Evolutionary conservation across 1,140 invertebrate genomes (phyloP), one percentile per base, ranked within the genome.

Genomic region (Zaprionus lachaisei): DNA sequence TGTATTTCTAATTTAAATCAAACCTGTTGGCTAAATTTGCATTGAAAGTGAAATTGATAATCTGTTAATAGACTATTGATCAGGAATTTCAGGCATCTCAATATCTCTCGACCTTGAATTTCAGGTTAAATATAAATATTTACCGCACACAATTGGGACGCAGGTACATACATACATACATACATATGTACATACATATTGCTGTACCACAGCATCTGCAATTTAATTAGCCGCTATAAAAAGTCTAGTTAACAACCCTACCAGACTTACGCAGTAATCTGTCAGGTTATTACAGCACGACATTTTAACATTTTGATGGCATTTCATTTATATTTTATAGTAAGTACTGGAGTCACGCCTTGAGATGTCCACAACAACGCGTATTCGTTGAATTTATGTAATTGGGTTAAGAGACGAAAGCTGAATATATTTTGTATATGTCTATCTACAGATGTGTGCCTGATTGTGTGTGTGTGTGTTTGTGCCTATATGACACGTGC

Each of bases 371-470:
- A 17, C 34, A 57, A 14, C 22, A 14, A 20, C 28, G 34, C 66
- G 58, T 64, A 58, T 55, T 47, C n/a, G n/a, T 58, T 51, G 20
- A 28, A 66, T 54, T 64, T 81, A 62, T 47, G 57, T 68, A 67
- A 79, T 81, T 81, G 54, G 64, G 51, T 70, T 85, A 75, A 71
- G 49, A 51, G 61, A 24, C 37, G 49, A 49, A 72, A 38, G 9
- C 14, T 44, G 14, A 20, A 62, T 38, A 34, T 22, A 37, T 9
- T 22, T 26, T n/a, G 26, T 34, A 71, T 57, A 31, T n/a, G n/a
- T 37, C 38, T 63, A 20, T 71, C 22, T 49, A 51, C 9, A 0
- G 31, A 6, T 38, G 31, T 34, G 31, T 55, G 7, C 22, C 63
- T 49, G 1, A 20, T 20, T 22, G 20, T 38, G 31, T 11, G 9